Evolutionary conservation across 1,140 invertebrate species (phyloP).

Genomic region (Proctacanthus coquilletti): DNA sequence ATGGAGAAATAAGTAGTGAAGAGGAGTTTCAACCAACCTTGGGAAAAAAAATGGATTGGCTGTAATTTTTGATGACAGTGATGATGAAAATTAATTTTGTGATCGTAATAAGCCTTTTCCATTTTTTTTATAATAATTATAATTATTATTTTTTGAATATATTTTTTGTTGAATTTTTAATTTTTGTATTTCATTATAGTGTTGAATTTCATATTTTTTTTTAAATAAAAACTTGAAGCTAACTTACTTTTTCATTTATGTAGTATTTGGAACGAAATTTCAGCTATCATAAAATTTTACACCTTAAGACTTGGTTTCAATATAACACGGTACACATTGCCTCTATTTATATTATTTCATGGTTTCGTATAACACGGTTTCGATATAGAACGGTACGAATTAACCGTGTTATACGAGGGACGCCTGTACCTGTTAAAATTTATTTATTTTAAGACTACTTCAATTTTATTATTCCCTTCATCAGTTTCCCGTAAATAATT

Average conservation of each 20-base stretch:
- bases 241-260: neutral
- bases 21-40: neutral
- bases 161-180: neutral
- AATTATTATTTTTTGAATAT: neutral
- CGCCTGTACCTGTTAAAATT: too few species aligned
- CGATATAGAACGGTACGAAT: neutral
- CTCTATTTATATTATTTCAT: neutral
- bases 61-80: neutral
- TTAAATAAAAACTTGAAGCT: neutral
- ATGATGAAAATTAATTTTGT: slow-evolving; percentile 1
- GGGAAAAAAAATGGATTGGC: neutral
- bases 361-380: slow-evolving; percentile 1
- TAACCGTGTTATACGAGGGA: too few species aligned
- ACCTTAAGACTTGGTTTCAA: too few species aligned
- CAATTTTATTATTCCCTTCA: too few species aligned
- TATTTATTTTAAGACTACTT: too few species aligned
- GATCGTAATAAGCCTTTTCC: neutral
- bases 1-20: neutral
- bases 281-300: slow-evolving; percentile 1
- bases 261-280: slow-evolving; percentile 1
- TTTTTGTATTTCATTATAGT: neutral
- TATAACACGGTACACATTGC: slow-evolving; percentile 1
- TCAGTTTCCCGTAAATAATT: too few species aligned
- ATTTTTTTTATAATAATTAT: neutral
- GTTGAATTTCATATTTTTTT: neutral